A percentile compares a stretch with the other conserved stretches of the same genome.
Conservation (phyloP, 2,113 vertebrate species). For the Burhinus oedicnemus region DNA sequence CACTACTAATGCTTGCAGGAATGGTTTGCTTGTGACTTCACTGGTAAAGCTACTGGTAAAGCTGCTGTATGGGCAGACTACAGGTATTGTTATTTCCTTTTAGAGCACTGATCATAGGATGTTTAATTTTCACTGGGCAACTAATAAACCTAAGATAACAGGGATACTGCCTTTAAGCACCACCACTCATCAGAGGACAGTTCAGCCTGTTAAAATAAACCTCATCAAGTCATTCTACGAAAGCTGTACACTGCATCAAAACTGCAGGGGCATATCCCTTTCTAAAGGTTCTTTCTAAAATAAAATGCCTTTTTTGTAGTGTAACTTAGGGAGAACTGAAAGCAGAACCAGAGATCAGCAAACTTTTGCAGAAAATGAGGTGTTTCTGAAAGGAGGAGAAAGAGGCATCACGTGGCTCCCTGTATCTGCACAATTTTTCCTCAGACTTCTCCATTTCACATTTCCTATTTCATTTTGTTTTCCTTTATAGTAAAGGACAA, state of each 20-base stretch:
- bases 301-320: background rate
- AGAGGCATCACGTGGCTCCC: background rate
- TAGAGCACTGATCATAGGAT: background rate
- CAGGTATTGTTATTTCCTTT: background rate
- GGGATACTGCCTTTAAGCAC: background rate
- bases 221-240: background rate
- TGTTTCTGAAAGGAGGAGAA: background rate
- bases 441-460: background rate
- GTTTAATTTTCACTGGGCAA: background rate
- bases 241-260: background rate
- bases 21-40: background rate
- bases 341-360: background rate
- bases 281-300: background rate
- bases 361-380: background rate
- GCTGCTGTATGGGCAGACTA: background rate
- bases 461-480: background rate
- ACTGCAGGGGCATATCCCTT: background rate
- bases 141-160: background rate
- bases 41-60: background rate
- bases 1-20: background rate
- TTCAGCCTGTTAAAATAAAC: background rate
- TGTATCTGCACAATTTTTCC: background rate
- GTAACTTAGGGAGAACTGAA: background rate
- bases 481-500: background rate
- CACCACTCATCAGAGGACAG: fast-evolving